Conservation (phyloP, 2,888 invertebrate genomes). For the Lypha dubia region DNA sequence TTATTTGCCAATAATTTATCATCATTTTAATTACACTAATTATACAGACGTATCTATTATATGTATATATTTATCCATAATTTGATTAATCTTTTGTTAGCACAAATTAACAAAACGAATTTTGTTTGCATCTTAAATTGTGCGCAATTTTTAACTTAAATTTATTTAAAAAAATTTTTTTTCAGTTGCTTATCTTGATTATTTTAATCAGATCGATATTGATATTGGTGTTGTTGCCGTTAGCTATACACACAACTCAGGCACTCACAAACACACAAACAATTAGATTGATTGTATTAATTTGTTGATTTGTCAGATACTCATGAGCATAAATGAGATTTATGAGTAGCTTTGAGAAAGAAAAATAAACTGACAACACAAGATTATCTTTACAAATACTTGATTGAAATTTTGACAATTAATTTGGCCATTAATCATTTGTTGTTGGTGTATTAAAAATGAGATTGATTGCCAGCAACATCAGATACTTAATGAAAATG, state of each 20-base stretch:
- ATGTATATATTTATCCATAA: conserved; percentile 8
- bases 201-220: conserved; percentile 60
- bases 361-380: conserved; percentile 3
- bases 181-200: conserved; percentile 26
- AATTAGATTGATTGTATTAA: conserved; percentile 54
- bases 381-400: conserved; percentile 56
- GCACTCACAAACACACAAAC: not conserved
- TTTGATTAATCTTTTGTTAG: conserved; percentile 28
- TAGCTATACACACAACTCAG: conserved; percentile 45
- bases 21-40: no score
- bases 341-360: conserved; percentile 20
- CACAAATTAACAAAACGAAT: conserved; percentile 27
- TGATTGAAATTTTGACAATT: conserved; percentile 63
- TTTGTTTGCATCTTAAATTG: conserved; percentile 26
- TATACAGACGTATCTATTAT: no score
- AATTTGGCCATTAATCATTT: conserved; percentile 68
- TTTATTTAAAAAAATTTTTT: not conserved
- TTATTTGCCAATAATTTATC: no score
- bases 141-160: conserved; percentile 27
- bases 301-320: conserved; percentile 64
- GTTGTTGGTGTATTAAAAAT: conserved; percentile 28
- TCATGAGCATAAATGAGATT: conserved; percentile 36
- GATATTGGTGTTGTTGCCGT: conserved; percentile 58
- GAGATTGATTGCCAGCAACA: conserved; percentile 25
- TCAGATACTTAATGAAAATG: conserved; percentile 24